These are phyloP conservation scores for Sinelater perroti DNA, from an alignment of 2,888 invertebrate species.

Conservation along the genomic window DNA sequence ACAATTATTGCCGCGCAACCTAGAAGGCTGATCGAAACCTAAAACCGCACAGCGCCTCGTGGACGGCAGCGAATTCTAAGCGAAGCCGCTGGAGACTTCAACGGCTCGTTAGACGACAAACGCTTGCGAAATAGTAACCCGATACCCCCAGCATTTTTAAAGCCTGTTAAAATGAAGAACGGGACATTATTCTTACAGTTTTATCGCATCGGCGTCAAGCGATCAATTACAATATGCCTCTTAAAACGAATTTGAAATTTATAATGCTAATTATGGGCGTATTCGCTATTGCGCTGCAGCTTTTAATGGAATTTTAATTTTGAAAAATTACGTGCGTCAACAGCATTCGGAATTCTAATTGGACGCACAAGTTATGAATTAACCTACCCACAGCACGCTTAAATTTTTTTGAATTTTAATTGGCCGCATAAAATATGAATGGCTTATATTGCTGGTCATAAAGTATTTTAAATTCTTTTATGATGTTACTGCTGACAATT, in stretches of 20 bases:
- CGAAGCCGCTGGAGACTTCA: constrained; percentile 1
- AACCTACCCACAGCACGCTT: too few species aligned
- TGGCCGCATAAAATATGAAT: too few species aligned
- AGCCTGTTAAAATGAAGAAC: constrained; percentile 5
- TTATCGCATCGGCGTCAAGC: neutral
- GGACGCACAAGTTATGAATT: neutral
- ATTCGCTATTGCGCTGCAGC: neutral
- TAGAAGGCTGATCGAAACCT: constrained; percentile 5
- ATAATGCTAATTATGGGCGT: neutral
- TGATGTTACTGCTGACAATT: too few species aligned
- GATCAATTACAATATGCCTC: neutral
- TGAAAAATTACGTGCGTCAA: neutral
- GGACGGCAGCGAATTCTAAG: too few species aligned
- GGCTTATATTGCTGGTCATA: too few species aligned
- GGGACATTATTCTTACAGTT: neutral
- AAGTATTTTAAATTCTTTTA: too few species aligned
- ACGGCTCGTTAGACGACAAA: constrained; percentile 8
- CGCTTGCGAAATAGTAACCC: constrained; percentile 11
- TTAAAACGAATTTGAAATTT: neutral
- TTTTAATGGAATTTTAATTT: neutral
- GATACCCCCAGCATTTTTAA: neutral
- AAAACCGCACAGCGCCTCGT: constrained; percentile 6
- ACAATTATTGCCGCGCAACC: neutral
- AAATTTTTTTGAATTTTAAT: too few species aligned
- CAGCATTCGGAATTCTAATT: neutral